Evolutionary conservation across 2,888 invertebrate genomes (phyloP).

Genomic region (Eumerus sabulonum): DNA sequence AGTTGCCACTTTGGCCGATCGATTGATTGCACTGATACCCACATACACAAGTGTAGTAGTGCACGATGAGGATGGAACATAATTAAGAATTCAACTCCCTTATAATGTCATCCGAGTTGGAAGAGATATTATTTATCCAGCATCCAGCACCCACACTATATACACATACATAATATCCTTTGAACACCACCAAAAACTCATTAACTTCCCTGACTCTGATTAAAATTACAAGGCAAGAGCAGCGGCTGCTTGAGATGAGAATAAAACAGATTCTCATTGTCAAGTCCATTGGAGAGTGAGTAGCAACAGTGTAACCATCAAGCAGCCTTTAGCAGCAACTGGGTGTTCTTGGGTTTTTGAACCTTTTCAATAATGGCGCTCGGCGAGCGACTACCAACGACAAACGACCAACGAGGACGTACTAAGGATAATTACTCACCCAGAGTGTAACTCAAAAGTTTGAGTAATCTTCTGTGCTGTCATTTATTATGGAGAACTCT

Average conservation of each 20-base stretch:
- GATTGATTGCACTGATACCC: too few relatives aligned
- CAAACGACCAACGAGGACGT: conserved; percentile 18
- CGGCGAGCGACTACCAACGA: too few relatives aligned
- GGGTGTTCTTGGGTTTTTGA: conserved; percentile 43
- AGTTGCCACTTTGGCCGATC: too few relatives aligned
- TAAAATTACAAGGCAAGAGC: conserved; percentile 51
- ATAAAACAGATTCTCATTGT: conserved; percentile 42
- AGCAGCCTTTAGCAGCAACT: too few relatives aligned
- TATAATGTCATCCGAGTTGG: background rate
- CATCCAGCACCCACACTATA: background rate
- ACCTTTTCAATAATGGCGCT: conserved; percentile 19
- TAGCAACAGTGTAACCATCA: conserved; percentile 25
- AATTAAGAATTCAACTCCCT: conserved; percentile 45
- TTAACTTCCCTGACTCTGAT: conserved; percentile 58
- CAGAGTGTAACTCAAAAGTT: conserved; percentile 46
- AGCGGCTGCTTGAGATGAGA: background rate
- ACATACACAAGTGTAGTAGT: background rate
- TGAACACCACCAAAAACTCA: conserved; percentile 42
- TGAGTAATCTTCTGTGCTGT: conserved; percentile 55
- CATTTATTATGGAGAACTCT: conserved; percentile 56
- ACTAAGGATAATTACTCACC: conserved; percentile 57
- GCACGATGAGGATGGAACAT: conserved; percentile 7
- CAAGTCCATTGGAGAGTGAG: conserved; percentile 30
- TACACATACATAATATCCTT: too few relatives aligned
- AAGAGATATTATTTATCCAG: conserved; percentile 47